Evolutionary conservation across 2,113 vertebrate genomes (phyloP), one percentile per base, ranked within the genome.

Genomic region (Nesoenas mayeri): DNA sequence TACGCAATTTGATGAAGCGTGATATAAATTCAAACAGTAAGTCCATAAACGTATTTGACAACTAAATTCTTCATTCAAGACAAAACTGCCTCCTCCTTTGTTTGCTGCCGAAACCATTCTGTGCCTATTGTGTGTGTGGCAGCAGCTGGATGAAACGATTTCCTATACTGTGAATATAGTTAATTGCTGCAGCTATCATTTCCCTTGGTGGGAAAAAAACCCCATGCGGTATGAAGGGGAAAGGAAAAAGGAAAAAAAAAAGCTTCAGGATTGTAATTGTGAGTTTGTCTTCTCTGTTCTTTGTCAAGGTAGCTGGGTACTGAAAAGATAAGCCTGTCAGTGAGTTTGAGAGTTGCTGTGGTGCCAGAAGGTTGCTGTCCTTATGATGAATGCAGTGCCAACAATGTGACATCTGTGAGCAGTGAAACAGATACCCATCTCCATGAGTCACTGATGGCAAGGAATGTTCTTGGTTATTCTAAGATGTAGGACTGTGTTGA

Each of bases 51-150:
- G 5, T 83, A 36, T 88, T 85, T 90, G 75, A 92, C 58, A 85
- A 77, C 71, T 79, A 57, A 83, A 91, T 85, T 91, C 80, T 96
- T 89, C 61, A 91, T 93, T 95, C 69, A 78, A 38, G 78, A 80
- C 81, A 74, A 85, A 96, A 78, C 24, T 71, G 73, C 57, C 18
- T 25, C 17, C 40, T 79, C 85, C 42, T 95, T 93, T 97, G 38
- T 93, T 91, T 79, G 56, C 15, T 81, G 62, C 51, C 5, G 15
- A 60, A 84, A 47, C 66, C 29, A 72, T 93, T 95, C 61, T 75
- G 38, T 89, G 78, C 32, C 61, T 79, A 81, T 92, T 92, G 84
- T 81, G 74, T 60, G 40, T 62, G 66, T 92, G 69, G 56, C 62
- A 73, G 72, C 95, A 93, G 91, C 88, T 95, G 83, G 84, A 86